These are phyloP conservation scores for Ectemnius continuus DNA, from an alignment of 2,888 invertebrate genomes.

Conservation along the genomic window DNA sequence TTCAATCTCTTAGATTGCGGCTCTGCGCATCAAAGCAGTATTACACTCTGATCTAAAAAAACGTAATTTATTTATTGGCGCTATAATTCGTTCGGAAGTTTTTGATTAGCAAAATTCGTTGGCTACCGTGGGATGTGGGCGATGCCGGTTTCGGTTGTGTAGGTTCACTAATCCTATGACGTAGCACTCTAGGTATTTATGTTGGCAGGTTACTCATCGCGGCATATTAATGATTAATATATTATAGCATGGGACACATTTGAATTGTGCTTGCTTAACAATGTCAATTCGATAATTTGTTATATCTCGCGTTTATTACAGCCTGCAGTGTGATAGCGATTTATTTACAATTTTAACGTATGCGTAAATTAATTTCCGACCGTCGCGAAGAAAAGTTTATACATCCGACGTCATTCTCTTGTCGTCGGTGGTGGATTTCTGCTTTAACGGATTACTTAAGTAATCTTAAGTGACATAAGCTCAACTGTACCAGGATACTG, in stretches of 20 bases:
- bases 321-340: not conserved
- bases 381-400: too few relatives aligned
- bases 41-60: not conserved
- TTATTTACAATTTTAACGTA: conserved; percentile 1
- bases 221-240: not conserved
- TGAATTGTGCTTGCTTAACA: conserved; percentile 10
- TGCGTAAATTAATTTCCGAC: too few relatives aligned
- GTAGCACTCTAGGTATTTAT: not conserved
- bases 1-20: not conserved
- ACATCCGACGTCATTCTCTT: too few relatives aligned
- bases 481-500: too few relatives aligned
- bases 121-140: not conserved
- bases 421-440: too few relatives aligned
- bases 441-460: too few relatives aligned
- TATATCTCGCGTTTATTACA: not conserved
- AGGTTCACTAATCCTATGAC: not conserved
- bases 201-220: not conserved
- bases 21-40: not conserved
- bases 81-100: not conserved
- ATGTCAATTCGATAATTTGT: not conserved
- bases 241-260: conserved; percentile 5
- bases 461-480: too few relatives aligned
- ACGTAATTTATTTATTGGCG: not conserved
- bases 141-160: not conserved
- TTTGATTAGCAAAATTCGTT: not conserved